Percentiles rank a stretch among this genome's conserved stretches.
These are phyloP conservation scores for Onychostoma macrolepis DNA, from an alignment of 2,113 vertebrate species.

Conservation along the genomic window DNA sequence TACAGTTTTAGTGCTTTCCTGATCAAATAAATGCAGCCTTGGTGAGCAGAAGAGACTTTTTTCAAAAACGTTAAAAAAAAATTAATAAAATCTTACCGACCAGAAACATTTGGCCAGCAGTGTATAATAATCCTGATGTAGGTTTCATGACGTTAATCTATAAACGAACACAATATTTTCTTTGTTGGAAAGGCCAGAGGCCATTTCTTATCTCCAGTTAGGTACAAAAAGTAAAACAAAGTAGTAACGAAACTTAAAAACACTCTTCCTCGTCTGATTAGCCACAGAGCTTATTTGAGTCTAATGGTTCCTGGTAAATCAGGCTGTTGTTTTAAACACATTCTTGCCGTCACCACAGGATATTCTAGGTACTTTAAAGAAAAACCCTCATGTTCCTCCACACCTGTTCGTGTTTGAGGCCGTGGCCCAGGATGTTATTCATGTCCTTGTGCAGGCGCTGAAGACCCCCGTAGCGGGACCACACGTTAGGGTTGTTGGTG, in stretches of 20 bases:
- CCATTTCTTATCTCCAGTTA: not conserved
- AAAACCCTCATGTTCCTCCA: not conserved
- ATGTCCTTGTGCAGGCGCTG: slow-evolving; percentile 95
- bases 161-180: not conserved
- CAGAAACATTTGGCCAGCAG: no score
- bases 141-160: not conserved
- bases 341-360: not conserved
- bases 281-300: not conserved
- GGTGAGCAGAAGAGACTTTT: no score
- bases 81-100: no score
- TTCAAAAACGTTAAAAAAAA: no score
- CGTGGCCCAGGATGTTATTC: slow-evolving; percentile 93
- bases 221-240: not conserved
- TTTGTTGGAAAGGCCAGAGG: not conserved
- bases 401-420: slow-evolving; percentile 92
- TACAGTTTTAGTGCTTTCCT: not conserved
- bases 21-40: no score
- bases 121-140: not conserved
- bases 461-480: slow-evolving; percentile 96
- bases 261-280: not conserved
- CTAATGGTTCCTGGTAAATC: not conserved
- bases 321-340: not conserved
- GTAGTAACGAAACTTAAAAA: not conserved
- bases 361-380: not conserved
- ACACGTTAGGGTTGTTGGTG: slow-evolving; percentile 93